These are phyloP conservation scores for Troides helena DNA, from an alignment of 2,888 invertebrate genomes.

Conservation along the genomic window DNA sequence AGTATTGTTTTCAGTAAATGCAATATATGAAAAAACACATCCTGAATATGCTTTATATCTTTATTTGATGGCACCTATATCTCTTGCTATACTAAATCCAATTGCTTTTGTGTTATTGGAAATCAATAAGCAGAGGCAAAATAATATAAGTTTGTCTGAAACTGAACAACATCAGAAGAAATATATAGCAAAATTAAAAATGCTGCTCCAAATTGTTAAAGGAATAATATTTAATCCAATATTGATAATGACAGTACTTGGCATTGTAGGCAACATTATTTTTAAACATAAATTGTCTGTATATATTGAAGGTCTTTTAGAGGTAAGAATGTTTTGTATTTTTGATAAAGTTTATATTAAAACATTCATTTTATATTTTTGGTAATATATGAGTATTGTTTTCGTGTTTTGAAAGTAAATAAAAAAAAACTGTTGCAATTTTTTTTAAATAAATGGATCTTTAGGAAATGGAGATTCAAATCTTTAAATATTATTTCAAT, in stretches of 20 bases:
- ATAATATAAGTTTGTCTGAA: constrained; percentile 35
- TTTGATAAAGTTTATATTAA: neutral
- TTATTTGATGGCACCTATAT: constrained; percentile 96
- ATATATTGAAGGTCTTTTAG: constrained; percentile 86
- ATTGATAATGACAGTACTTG: constrained; percentile 94
- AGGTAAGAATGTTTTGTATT: constrained; percentile 68
- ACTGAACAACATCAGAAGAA: constrained; percentile 38
- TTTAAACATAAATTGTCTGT: constrained; percentile 89
- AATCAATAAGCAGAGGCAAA: constrained; percentile 82
- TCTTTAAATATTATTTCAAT: too few relatives aligned
- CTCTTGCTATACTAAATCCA: constrained; percentile 94
- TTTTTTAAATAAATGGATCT: neutral
- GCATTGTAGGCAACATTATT: constrained; percentile 90
- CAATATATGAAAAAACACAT: constrained; percentile 91
- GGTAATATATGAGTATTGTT: too few relatives aligned
- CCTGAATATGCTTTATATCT: constrained; percentile 94
- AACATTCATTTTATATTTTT: too few relatives aligned
- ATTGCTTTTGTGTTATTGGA: constrained; percentile 95
- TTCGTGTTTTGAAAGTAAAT: too few relatives aligned
- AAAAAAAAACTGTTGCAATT: too few relatives aligned
- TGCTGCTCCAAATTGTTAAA: constrained; percentile 76
- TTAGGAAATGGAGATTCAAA: too few relatives aligned
- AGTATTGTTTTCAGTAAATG: constrained; percentile 83
- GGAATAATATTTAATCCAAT: constrained; percentile 93
- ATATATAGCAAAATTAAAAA: constrained; percentile 56